Evolutionary conservation across 1,140 invertebrate species (phyloP).

Genomic region (Subanguina moxae): DNA sequence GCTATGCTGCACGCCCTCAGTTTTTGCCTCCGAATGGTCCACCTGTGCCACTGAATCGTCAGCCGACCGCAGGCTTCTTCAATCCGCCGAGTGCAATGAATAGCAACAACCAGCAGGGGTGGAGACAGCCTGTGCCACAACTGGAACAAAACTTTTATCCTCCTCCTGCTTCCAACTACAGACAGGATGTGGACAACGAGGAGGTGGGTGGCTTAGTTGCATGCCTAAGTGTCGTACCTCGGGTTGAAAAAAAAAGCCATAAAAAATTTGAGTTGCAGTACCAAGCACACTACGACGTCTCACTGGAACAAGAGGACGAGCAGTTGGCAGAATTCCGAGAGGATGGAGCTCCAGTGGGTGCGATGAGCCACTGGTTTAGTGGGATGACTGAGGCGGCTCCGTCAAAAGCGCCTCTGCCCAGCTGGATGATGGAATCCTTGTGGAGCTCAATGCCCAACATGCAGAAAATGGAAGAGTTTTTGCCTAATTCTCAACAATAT

Average conservation of each 20-base stretch:
- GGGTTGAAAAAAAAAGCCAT: not conserved
- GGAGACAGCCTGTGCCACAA: not conserved
- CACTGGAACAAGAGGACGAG: constrained; percentile 32
- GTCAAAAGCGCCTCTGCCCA: not conserved
- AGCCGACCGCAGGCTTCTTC: not conserved
- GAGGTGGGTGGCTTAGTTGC: constrained; percentile 1
- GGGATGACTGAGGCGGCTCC: constrained; percentile 4
- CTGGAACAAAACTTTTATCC: not conserved
- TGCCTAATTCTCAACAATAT: not conserved
- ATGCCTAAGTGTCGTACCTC: not conserved
- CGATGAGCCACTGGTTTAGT: constrained; percentile 31
- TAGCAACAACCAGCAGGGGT: not conserved
- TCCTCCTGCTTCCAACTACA: not conserved
- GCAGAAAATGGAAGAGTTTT: not conserved
- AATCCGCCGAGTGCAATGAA: not conserved
- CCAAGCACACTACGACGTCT: constrained; percentile 37
- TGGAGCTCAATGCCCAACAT: not conserved
- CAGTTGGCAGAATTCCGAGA: constrained; percentile 1
- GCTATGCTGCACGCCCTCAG: not conserved
- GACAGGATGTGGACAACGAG: not conserved
- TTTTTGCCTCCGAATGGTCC: not conserved
- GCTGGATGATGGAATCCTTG: not conserved
- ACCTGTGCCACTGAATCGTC: not conserved
- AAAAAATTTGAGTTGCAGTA: constrained; percentile 29
- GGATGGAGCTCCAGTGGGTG: constrained; percentile 18